These are phyloP conservation scores for Ornithoptera priamus DNA, from an alignment of 2,888 invertebrate genomes.

Conservation along the genomic window DNA sequence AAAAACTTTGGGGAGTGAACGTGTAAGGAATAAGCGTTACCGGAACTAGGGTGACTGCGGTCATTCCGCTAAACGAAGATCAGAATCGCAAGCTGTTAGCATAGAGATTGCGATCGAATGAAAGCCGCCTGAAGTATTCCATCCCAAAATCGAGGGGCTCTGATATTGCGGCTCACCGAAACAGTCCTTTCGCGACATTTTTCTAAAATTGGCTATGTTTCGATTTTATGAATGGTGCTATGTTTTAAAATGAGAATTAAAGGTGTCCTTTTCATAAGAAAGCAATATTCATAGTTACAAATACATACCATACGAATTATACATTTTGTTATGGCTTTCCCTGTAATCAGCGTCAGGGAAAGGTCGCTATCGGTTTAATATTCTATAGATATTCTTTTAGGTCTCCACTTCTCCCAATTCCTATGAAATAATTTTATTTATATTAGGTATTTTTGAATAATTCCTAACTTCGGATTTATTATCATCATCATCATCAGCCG, in stretches of 20 bases:
- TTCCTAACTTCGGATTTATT: too few species aligned
- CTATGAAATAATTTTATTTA: too few species aligned
- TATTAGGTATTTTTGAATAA: too few species aligned
- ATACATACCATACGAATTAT: too few species aligned
- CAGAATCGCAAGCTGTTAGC: conserved; percentile 80
- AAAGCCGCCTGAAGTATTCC: conserved; percentile 74
- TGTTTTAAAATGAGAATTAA: not conserved
- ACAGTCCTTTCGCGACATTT: conserved; percentile 69
- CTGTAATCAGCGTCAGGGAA: too few species aligned
- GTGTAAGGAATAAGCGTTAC: conserved; percentile 78
- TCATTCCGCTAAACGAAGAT: conserved; percentile 81
- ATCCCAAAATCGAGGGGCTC: conserved; percentile 72
- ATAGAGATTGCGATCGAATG: conserved; percentile 80
- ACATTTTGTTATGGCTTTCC: too few species aligned
- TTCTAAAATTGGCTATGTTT: conserved; percentile 58
- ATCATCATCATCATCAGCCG: too few species aligned
- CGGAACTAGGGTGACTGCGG: conserved; percentile 74
- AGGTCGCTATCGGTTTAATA: too few species aligned
- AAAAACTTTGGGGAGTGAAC: conserved; percentile 75
- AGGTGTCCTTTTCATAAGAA: not conserved
- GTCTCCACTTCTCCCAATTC: too few species aligned
- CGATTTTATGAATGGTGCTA: conserved; percentile 44
- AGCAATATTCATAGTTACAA: too few species aligned
- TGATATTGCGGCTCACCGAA: conserved; percentile 71
- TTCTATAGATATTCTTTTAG: too few species aligned